Evolutionary conservation across 2,888 invertebrate genomes (phyloP).

Genomic region (Cephus pulcher): DNA sequence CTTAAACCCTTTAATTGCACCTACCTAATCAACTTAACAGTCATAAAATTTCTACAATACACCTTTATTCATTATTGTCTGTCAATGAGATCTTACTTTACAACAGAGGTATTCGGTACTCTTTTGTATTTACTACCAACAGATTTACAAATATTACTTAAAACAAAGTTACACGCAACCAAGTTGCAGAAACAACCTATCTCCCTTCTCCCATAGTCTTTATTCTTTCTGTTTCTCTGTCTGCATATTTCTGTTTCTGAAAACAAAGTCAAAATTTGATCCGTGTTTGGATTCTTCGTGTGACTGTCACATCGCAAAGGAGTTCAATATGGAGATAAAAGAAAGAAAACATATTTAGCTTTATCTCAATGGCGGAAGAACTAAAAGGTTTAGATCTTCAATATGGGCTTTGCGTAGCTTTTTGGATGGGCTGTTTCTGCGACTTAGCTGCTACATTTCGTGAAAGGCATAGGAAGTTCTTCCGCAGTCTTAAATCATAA

Average conservation of each 20-base stretch:
- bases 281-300: neutral
- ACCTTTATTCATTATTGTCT: neutral
- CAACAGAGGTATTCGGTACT: neutral
- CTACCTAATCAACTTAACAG: neutral
- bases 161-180: conserved; percentile 23
- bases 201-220: neutral
- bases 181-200: conserved; percentile 43
- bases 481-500: conserved; percentile 55
- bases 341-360: neutral
- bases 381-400: neutral
- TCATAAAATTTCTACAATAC: neutral
- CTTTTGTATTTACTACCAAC: neutral
- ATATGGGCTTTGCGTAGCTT: neutral
- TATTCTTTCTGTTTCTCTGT: neutral
- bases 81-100: neutral
- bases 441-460: conserved; percentile 44
- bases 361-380: neutral
- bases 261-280: neutral
- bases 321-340: neutral
- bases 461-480: conserved; percentile 39
- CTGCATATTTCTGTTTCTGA: neutral
- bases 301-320: neutral
- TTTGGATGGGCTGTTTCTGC: conserved; percentile 41
- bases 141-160: conserved; percentile 21
- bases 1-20: neutral